A percentile compares a stretch with the other conserved stretches of the same genome.
Evolutionary conservation across 2,113 vertebrate genomes (phyloP).

Genomic region (Agapornis roseicollis): DNA sequence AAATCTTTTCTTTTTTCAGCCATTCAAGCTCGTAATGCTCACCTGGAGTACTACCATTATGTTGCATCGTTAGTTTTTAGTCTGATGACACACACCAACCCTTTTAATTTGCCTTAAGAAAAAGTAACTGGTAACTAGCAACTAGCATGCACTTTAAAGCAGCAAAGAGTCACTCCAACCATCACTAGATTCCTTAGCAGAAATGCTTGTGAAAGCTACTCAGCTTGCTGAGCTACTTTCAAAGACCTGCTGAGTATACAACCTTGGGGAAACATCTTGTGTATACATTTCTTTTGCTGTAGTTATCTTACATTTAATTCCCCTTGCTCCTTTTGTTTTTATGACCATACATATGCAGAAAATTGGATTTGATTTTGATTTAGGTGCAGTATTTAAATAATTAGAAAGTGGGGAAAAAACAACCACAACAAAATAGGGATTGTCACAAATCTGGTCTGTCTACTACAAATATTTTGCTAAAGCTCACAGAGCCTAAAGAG

Average conservation of each 20-base stretch:
- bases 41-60: not conserved
- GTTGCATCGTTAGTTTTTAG: not conserved
- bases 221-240: not conserved
- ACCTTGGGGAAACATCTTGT: not conserved
- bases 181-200: not conserved
- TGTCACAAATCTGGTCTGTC: not conserved
- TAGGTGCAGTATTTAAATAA: not conserved
- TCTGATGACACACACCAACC: not conserved
- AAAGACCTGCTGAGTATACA: not conserved
- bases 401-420: not conserved
- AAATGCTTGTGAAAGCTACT: not conserved
- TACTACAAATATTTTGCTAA: not conserved
- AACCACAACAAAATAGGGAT: accelerated
- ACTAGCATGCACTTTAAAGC: not conserved
- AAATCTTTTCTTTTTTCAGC: not conserved
- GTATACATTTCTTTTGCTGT: not conserved
- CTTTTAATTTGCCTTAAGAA: not conserved
- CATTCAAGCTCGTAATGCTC: not conserved
- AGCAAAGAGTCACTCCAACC: not conserved
- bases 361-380: not conserved
- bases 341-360: not conserved
- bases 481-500: not conserved
- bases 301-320: not conserved
- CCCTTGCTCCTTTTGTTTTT: not conserved
- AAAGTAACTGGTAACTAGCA: constrained; percentile 1